Percentiles rank a stretch among this genome's conserved stretches.
phyloP scores from a whole-genome alignment of 2,888 invertebrate species.

The Epistrophe grossulariae region DNA sequence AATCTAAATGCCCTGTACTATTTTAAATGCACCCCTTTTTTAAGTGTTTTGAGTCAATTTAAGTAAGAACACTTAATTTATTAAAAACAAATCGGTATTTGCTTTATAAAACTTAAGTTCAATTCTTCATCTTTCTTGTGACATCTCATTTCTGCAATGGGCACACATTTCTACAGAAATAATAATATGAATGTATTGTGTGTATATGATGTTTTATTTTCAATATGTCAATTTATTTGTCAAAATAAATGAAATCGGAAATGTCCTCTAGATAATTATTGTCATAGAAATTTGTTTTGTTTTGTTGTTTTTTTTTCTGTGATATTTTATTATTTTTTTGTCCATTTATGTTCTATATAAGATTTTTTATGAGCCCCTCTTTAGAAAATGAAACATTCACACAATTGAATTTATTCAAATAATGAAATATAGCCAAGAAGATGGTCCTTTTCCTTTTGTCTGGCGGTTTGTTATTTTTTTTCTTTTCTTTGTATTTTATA shows the following conservation, averaged over 20 bases:
- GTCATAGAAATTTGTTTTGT: conserved; percentile 23
- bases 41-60: too few species aligned
- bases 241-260: conserved; percentile 25
- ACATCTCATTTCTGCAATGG: too few species aligned
- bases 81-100: too few species aligned
- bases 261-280: conserved; percentile 23
- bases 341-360: conserved; percentile 25
- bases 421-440: conserved; percentile 48
- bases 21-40: too few species aligned
- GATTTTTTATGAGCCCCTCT: conserved; percentile 43
- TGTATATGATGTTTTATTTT: not conserved
- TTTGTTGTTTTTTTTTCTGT: not conserved
- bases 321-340: not conserved
- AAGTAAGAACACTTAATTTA: too few species aligned
- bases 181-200: too few species aligned
- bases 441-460: conserved; percentile 37
- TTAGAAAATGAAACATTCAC: conserved; percentile 43
- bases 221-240: conserved; percentile 6
- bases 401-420: conserved; percentile 50
- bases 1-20: too few species aligned
- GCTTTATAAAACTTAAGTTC: too few species aligned
- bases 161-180: too few species aligned
- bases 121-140: too few species aligned
- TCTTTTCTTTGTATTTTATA: not conserved
- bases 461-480: conserved; percentile 7